Evolutionary conservation across 2,888 invertebrate genomes (phyloP), one percentile per base, ranked within the genome.

Genomic region (Ormyrus nitidulus): DNA sequence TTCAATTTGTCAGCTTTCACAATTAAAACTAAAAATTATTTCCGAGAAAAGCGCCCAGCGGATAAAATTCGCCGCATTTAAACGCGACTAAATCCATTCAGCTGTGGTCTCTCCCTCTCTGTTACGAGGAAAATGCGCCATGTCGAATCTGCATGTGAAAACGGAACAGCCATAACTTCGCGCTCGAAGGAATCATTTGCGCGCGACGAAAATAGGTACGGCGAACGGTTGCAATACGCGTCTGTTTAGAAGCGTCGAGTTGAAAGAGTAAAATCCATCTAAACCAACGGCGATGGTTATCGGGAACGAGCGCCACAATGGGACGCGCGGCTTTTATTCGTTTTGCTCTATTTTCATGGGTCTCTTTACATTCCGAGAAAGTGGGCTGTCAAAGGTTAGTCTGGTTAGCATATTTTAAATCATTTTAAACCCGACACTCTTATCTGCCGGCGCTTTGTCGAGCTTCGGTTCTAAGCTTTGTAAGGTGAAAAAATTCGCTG

Each of bases 91-190:
- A 64, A 59, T 58, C 61, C 53, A 66, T 66, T 77, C 44, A 49
- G 34, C 34, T 53, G 6, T 46, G 49, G 68, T 34, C 19, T 19
- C 19, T 3, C 0, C 3, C 34, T 34, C 4, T 34, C 34, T 5
- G 48, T 49, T 58, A 69, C 61, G 48, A 53, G 61, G 79, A 71
- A 79, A 75, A 66, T n/a, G 59, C 79, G 61, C 56, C 62, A 76
- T 62, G 80, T 80, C 77, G 77, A 72, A 77, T 76, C 61, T 58
- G 51, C 73, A 62, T 62, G 69, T 69, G 80, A 77, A 80, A 80
- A 77, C 80, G 64, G 77, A 77, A 77, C 80, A 44, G 80, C 80
- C 69, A 77, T 77, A 77, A 80, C 80, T 64, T 59, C 58, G 75
- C 13, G 61, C 73, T 51, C 46, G 65, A 64, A 75, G 76, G 72